A percentile compares a stretch with the other conserved stretches of the same genome.
Evolutionary conservation across 2,797 vertebrate species (phyloP).

Genomic region (Callimico goeldii): DNA sequence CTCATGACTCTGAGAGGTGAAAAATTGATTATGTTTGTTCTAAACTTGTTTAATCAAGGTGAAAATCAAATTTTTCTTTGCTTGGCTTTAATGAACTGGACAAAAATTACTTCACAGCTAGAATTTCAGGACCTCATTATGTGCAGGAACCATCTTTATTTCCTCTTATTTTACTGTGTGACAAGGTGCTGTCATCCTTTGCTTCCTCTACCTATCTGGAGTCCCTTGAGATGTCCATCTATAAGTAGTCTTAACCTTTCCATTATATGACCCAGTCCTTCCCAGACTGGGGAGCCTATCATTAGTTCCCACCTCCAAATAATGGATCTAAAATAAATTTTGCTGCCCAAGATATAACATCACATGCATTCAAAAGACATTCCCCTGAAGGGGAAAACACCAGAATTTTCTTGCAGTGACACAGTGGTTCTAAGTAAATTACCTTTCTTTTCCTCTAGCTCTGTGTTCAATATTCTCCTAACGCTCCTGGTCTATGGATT

Average conservation of each 20-base stretch:
- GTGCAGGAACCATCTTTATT: neutral
- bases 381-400: neutral
- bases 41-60: conserved; percentile 23
- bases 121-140: neutral
- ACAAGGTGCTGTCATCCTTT: neutral
- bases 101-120: neutral
- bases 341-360: neutral
- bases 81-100: neutral
- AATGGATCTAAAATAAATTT: neutral
- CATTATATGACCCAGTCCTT: neutral
- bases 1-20: neutral
- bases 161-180: neutral
- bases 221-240: neutral
- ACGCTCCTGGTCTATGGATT: neutral
- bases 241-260: neutral
- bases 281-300: neutral
- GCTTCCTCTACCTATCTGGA: neutral
- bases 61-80: neutral
- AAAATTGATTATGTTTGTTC: neutral
- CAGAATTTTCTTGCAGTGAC: neutral
- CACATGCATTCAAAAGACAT: neutral
- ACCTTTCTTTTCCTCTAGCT: neutral
- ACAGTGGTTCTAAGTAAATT: neutral
- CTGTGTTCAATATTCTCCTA: neutral
- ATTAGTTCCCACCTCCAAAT: neutral